A percentile compares a stretch with the other conserved stretches of the same genome.
Conservation (phyloP, 2,888 invertebrate species). For the Noctua janthina region DNA sequence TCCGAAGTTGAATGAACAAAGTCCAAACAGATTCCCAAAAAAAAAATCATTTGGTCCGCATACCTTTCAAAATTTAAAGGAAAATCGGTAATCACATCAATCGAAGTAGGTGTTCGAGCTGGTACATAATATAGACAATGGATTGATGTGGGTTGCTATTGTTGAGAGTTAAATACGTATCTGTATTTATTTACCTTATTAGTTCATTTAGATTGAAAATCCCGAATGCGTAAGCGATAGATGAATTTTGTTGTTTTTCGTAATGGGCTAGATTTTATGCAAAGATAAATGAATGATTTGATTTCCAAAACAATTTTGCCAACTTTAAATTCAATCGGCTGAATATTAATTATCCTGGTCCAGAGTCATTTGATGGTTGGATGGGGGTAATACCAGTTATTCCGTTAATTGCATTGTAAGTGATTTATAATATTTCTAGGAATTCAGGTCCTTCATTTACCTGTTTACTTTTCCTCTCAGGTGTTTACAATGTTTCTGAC, state of each 20-base stretch:
- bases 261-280: background rate
- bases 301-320: background rate
- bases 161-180: background rate
- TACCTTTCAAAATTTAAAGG: background rate
- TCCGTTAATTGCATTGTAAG: constrained; percentile 2
- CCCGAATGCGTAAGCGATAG: constrained; percentile 21
- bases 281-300: background rate
- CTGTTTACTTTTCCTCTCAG: constrained; percentile 11
- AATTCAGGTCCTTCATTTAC: constrained; percentile 32
- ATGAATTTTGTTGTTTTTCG: constrained; percentile 18
- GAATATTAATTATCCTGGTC: background rate
- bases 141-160: background rate
- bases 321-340: background rate
- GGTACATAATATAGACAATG: background rate
- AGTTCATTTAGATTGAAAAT: background rate
- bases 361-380: background rate
- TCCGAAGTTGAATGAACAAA: background rate
- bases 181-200: constrained; percentile 24
- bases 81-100: background rate
- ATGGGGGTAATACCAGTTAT: constrained; percentile 12
- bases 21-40: background rate
- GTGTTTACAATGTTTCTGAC: background rate
- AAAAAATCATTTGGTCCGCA: background rate
- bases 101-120: background rate
- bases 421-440: constrained; percentile 29